Evolutionary conservation across 1,140 invertebrate species (phyloP).

Genomic region (Mycetomoellerius zeteki): DNA sequence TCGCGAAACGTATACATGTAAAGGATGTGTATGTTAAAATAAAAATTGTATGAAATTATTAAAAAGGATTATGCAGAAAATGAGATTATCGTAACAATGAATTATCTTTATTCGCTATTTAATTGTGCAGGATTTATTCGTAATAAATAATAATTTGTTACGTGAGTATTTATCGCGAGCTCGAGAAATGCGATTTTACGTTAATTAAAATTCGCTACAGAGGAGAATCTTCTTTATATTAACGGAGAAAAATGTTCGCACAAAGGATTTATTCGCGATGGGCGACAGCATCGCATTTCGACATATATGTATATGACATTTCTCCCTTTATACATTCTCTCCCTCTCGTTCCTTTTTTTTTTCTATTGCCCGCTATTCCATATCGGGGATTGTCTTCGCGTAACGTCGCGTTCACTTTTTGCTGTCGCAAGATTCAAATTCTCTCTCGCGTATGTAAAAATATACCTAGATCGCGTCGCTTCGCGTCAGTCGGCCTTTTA

Average conservation of each 20-base stretch:
- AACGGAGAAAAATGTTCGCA: conserved; percentile 29
- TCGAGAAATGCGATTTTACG: conserved; percentile 18
- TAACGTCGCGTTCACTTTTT: conserved; percentile 38
- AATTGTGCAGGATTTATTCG: not conserved
- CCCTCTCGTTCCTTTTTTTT: not conserved
- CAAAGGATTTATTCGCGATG: conserved; percentile 36
- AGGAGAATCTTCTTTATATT: conserved; percentile 1
- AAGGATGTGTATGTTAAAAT: not conserved
- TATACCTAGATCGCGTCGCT: not conserved
- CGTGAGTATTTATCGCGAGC: conserved; percentile 11
- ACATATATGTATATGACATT: conserved; percentile 21
- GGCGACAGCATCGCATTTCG: not conserved
- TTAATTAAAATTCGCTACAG: conserved; percentile 44
- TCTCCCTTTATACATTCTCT: conserved; percentile 20
- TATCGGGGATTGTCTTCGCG: conserved; percentile 42
- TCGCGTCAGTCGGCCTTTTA: conserved; percentile 27
- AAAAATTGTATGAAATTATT: conserved; percentile 3
- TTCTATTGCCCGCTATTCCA: conserved; percentile 19
- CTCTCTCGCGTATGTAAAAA: conserved; percentile 29
- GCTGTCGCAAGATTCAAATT: conserved; percentile 54
- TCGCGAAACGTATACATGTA: not conserved
- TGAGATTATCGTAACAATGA: not conserved
- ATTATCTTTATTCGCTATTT: conserved; percentile 5
- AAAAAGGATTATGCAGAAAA: not conserved
- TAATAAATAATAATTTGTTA: conserved; percentile 38